Conservation (phyloP, 1,140 invertebrate genomes). For the Dinothrombium tinctorium region DNA sequence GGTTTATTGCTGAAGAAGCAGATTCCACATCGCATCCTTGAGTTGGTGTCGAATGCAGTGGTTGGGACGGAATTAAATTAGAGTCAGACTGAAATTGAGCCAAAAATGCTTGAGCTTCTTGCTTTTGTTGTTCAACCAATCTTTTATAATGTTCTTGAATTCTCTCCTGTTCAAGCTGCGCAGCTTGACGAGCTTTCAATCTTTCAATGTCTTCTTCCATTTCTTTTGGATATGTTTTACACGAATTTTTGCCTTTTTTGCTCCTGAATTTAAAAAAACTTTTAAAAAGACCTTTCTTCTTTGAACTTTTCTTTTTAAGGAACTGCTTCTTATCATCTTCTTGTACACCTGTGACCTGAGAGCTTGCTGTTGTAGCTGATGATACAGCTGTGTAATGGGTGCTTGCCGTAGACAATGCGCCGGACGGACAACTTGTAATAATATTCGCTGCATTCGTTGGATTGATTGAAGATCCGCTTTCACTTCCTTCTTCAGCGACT, state of each 20-base stretch:
- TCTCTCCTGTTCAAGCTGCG: slow-evolving; percentile 14
- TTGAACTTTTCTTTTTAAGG: slow-evolving; percentile 4
- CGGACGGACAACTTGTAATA: slow-evolving; percentile 1
- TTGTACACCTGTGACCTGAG: slow-evolving; percentile 1
- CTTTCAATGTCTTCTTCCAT: slow-evolving; percentile 4
- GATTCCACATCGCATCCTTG: no score
- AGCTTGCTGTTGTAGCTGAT: slow-evolving; percentile 1
- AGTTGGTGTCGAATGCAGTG: no score
- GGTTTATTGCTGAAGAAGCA: no score
- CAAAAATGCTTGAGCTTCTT: not conserved
- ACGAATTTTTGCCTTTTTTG: slow-evolving; percentile 4
- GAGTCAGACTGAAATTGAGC: no score
- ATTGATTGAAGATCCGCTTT: not conserved
- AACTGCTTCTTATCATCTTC: slow-evolving; percentile 3
- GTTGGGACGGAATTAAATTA: no score
- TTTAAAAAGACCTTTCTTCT: slow-evolving; percentile 11
- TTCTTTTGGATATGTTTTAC: not conserved
- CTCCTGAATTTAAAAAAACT: slow-evolving; percentile 10
- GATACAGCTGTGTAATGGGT: not conserved
- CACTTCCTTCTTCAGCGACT: slow-evolving; percentile 7
- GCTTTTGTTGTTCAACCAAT: slow-evolving; percentile 20
- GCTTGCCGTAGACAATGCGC: not conserved
- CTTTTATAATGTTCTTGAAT: slow-evolving; percentile 26
- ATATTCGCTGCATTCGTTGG: not conserved
- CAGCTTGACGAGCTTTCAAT: slow-evolving; percentile 3